Base-by-base conservation (phyloP, 2,888 invertebrate genomes). In the Agelastica alni region DNA sequence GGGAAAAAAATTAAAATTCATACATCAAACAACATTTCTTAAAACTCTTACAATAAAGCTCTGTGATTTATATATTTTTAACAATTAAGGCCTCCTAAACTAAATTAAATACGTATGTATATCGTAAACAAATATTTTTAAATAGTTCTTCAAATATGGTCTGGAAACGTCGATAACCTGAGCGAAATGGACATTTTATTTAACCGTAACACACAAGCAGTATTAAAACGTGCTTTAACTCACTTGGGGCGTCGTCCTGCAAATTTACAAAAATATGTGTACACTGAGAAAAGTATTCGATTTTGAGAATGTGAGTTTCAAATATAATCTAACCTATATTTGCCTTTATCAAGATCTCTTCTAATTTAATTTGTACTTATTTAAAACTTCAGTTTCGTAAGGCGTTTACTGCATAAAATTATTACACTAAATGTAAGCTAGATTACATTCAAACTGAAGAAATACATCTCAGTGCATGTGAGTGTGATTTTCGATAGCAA, bases 171-270 rank as follows among this genome's bases (percentile, higher is more conserved):
- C 41, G 46, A 56, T 43, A 55, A 60, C 55, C 56, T 56, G 59
- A 58, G 56, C 53, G 53, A 58, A 39, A 47, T 49, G 58, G 58
- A 53, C 47, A 41, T 58, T 58, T 54, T n/a, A n/a, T 32, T 60
- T 71, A 72, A 63, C 74, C 73, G 49, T 69, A 72, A 58, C 71
- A 70, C 60, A 70, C 70, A 65, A 87, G 74, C 68, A 84, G 79
- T 71, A 82, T 83, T 75, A 88, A 83, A 75, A 85, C 80, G 75
- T 82, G 80, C 77, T 85, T 85, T 75, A 84, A 80, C 61, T 84
- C 81, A 72, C 81, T 81, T 75, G 81, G 79, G 75, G 83, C 76
- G 74, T 87, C 86, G 76, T 85, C 86, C 88, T 88, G 86, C 76
- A 84, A 84, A 76, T 79, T 77, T 66, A 68, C 60, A 66, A 61